Conservation (phyloP, 2,888 invertebrate species). For the Lampropteryx suffumata region DNA sequence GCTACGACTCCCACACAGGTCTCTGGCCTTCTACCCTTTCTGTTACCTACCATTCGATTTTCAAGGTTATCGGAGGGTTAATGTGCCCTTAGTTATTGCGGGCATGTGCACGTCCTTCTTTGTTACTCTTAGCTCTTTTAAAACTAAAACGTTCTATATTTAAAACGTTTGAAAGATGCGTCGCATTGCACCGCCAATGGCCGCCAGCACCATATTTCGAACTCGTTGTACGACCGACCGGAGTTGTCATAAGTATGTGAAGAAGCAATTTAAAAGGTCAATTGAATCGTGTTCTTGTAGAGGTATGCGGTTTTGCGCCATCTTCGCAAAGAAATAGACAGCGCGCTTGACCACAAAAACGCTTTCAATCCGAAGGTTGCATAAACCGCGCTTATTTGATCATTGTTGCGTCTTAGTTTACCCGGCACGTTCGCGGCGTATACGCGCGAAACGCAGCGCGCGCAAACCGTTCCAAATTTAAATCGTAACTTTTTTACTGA, state of each 20-base stretch:
- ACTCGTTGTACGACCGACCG: too few relatives aligned
- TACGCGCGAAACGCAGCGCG: constrained; percentile 60
- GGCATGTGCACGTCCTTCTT: too few relatives aligned
- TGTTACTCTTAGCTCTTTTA: too few relatives aligned
- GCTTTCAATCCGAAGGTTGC: constrained; percentile 77
- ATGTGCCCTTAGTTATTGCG: too few relatives aligned
- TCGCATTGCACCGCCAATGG: too few relatives aligned
- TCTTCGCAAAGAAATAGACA: constrained; percentile 53
- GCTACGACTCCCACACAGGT: too few relatives aligned
- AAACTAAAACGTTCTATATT: too few relatives aligned
- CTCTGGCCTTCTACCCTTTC: too few relatives aligned
- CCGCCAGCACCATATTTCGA: too few relatives aligned
- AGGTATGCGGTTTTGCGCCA: constrained; percentile 59
- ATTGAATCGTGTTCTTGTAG: constrained; percentile 36
- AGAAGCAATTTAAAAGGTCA: constrained; percentile 62
- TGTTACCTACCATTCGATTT: too few relatives aligned
- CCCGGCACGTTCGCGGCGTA: constrained; percentile 59
- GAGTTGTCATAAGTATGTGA: constrained; percentile 37
- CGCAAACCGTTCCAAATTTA: constrained; percentile 42
- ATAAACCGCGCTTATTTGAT: constrained; percentile 67
- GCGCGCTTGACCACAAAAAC: constrained; percentile 77
- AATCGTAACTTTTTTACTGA: constrained; percentile 27
- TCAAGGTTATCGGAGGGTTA: too few relatives aligned
- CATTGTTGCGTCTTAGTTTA: constrained; percentile 67
- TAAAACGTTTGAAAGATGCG: too few relatives aligned